phyloP scores from a whole-genome alignment of 1,140 invertebrate genomes.

The Phymastichus coffea region DNA sequence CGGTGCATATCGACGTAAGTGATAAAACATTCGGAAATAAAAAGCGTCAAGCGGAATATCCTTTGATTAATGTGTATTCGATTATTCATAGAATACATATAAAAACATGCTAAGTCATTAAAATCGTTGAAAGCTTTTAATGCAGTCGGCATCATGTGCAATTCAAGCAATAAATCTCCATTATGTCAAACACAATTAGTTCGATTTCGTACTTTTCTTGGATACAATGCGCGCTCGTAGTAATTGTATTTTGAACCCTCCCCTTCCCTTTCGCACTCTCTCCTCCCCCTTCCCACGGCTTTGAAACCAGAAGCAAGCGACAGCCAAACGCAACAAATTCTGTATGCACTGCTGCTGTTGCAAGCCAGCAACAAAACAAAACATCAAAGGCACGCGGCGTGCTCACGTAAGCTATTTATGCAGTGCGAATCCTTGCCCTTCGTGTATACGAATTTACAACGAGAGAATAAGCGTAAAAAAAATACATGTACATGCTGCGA shows the following conservation, averaged over 20 bases:
- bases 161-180: slow-evolving; percentile 6
- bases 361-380: slow-evolving; percentile 11
- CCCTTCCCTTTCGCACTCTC: too few species aligned
- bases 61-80: too few species aligned
- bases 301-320: slow-evolving; percentile 3
- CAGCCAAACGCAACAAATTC: slow-evolving; percentile 7
- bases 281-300: not conserved
- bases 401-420: not conserved
- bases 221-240: not conserved
- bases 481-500: too few species aligned
- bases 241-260: slow-evolving; percentile 21
- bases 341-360: not conserved
- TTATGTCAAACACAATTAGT: not conserved
- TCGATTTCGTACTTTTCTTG: slow-evolving; percentile 6
- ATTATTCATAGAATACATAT: too few species aligned
- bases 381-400: slow-evolving; percentile 12
- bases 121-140: too few species aligned
- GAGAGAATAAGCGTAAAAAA: too few species aligned
- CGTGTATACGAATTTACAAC: not conserved
- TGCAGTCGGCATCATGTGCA: too few species aligned
- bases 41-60: too few species aligned
- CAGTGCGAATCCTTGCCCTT: not conserved
- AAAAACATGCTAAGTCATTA: too few species aligned
- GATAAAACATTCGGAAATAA: too few species aligned
- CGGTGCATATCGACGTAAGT: too few species aligned